These are phyloP conservation scores for Spilogale gracilis DNA, from an alignment of 2,113 vertebrate species.

Conservation along the genomic window DNA sequence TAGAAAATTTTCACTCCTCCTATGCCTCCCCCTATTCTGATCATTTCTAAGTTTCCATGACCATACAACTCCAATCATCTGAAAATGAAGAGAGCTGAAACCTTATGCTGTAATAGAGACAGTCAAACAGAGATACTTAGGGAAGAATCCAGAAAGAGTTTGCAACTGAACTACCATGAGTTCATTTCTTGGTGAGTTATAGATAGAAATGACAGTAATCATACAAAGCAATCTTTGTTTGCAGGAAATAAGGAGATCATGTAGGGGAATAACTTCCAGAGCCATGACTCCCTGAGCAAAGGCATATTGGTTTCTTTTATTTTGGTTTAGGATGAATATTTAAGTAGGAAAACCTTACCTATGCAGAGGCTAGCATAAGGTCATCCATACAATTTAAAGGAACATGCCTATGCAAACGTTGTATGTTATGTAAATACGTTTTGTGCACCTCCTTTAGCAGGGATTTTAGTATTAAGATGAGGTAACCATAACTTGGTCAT, in stretches of 20 bases:
- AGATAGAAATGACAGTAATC: neutral
- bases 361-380: neutral
- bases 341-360: neutral
- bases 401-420: neutral
- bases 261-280: neutral
- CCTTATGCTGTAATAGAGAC: slow-evolving; percentile 50
- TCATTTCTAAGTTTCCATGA: slow-evolving; percentile 66
- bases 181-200: neutral
- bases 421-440: neutral
- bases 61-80: slow-evolving; percentile 16
- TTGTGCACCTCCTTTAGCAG: neutral
- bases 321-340: neutral
- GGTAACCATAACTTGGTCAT: neutral
- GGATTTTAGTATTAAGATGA: neutral
- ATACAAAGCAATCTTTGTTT: neutral
- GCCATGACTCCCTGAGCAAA: neutral
- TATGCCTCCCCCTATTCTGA: neutral
- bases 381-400: neutral
- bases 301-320: neutral
- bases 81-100: slow-evolving; percentile 14
- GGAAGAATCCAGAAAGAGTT: neutral
- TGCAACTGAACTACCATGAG: neutral
- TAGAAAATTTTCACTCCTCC: slow-evolving; percentile 34
- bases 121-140: slow-evolving; percentile 46
- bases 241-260: neutral